Conservation (phyloP, 2,797 vertebrate species). For the Champsocephalus gunnari region DNA sequence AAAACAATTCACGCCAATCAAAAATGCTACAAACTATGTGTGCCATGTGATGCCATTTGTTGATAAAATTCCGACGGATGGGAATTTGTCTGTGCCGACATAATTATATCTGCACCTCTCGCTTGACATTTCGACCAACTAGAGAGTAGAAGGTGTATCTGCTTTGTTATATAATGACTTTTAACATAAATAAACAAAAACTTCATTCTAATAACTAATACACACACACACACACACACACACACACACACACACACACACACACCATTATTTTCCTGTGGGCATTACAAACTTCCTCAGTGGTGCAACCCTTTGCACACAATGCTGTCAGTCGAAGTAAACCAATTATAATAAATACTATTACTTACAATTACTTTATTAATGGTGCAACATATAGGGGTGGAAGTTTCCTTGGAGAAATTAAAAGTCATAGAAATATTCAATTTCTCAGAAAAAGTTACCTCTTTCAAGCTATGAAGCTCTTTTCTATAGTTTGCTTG, state of each 20-base stretch:
- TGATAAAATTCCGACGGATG: background rate
- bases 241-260: slow-evolving; percentile 15
- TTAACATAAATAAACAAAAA: background rate
- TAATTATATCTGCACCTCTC: slow-evolving; percentile 26
- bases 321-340: background rate
- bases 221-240: background rate
- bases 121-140: slow-evolving; percentile 66
- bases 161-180: slow-evolving; percentile 38
- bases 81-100: slow-evolving; percentile 48
- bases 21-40: background rate
- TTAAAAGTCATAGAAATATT: slow-evolving; percentile 29
- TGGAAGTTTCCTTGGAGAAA: slow-evolving; percentile 22
- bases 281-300: slow-evolving; percentile 2
- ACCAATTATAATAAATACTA: background rate
- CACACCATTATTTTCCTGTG: background rate
- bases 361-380: background rate
- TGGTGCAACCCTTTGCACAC: slow-evolving; percentile 9
- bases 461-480: slow-evolving; percentile 38
- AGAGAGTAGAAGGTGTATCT: slow-evolving; percentile 38
- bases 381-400: background rate
- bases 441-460: slow-evolving; percentile 27
- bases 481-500: slow-evolving; percentile 55
- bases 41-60: background rate
- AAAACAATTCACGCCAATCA: slow-evolving; percentile 3
- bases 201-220: too few species aligned